Evolutionary conservation across 2,113 vertebrate genomes (phyloP), one percentile per base, ranked within the genome.

Genomic region (Rana temporaria): DNA sequence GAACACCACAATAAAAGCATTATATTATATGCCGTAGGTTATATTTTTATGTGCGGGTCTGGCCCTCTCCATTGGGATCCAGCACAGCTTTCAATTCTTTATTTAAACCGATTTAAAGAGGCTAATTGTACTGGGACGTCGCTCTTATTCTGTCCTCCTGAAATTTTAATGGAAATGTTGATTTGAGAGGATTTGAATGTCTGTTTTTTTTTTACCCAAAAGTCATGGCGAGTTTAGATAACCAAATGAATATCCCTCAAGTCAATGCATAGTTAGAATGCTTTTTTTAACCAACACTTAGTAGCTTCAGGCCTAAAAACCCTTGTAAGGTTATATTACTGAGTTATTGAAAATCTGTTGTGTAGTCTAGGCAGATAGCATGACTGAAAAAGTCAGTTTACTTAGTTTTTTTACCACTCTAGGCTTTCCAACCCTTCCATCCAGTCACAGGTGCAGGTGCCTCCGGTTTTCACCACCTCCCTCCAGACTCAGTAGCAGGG

Each of bases 101-200:
- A 81, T 88, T 84, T 77, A 70, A 85, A 87, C 63, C 69, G 86
- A 88, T 85, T 71, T 87, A 66, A 86, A 87, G 88, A 88, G 90
- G 90, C 91, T 92, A 91, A 92, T 90, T 91, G 91, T 85, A 71
- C 87, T 88, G 90, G 87, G 88, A 89, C 83, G 85, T 64, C 72
- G 12, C 42, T 59, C 17, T 18, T 18, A 20, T 87, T 22, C 20
- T 52, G 62, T 75, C 75, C 78, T 38, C 0, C 84, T 88, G 72
- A 83, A 34, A 70, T 76, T 71, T 89, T 87, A 85, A 85, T 88
- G 88, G 88, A 90, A 92, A 79, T 68, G 86, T 86, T 90, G 89
- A 87, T 90, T 88, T 85, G 30, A 86, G 87, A 86, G 87, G 87
- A 24, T 67, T 48, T 69, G 30, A 59, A 42, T 17, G n/a, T n/a